Percentiles rank a stretch among this genome's conserved stretches.
These are phyloP conservation scores for Mionectes macconnelli DNA, from an alignment of 2,113 vertebrate species.

Conservation along the genomic window DNA sequence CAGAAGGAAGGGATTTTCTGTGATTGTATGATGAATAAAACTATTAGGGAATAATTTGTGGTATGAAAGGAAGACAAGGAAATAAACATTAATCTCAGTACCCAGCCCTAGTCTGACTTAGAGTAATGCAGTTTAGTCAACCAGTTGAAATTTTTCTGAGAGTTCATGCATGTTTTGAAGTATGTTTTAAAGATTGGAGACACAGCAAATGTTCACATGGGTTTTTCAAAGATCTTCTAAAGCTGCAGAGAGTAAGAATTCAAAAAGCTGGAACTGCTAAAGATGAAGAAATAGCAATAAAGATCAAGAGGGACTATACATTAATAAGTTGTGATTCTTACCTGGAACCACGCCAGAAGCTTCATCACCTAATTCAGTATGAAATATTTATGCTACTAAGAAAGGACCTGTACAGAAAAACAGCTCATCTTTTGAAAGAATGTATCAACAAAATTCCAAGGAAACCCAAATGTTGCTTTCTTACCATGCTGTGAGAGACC, in stretches of 20 bases:
- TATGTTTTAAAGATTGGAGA: neutral
- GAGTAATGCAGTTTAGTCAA: neutral
- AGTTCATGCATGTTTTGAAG: neutral
- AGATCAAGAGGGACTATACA: neutral
- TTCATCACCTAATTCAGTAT: neutral
- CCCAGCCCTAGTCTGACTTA: neutral
- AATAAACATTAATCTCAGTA: neutral
- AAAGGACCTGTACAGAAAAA: neutral
- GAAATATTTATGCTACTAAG: neutral
- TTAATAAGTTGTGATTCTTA: neutral
- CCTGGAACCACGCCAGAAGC: neutral
- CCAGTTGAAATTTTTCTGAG: neutral
- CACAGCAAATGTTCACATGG: neutral
- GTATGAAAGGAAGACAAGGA: neutral
- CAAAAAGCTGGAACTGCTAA: neutral
- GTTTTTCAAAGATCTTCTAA: neutral
- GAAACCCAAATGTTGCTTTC: neutral
- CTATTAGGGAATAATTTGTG: neutral
- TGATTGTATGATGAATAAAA: neutral
- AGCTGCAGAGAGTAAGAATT: neutral
- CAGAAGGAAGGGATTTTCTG: neutral
- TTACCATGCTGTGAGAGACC: neutral
- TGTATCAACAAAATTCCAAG: neutral
- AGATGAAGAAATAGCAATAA: neutral
- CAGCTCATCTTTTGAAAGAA: neutral